Base-by-base conservation (phyloP, 2,888 invertebrate species). In the Eubasilissa splendida region DNA sequence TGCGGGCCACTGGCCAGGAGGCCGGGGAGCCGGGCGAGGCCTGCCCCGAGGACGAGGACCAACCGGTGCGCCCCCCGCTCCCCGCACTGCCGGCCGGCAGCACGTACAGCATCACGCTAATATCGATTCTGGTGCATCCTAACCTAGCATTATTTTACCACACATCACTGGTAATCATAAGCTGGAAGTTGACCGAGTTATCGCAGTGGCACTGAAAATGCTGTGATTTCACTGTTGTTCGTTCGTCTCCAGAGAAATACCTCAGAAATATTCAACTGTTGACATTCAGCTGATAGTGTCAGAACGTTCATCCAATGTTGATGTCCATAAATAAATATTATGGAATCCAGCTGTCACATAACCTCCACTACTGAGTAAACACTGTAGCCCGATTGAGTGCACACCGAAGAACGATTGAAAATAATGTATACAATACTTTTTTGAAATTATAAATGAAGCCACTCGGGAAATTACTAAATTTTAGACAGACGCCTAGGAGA, bases 1-100 rank as follows among this genome's bases (percentile, higher is more conserved):
- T 87, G 87, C 88, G 88, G 87, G 86, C 85, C 86, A 70, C 83
- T 11, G 76, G 81, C 82, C 76, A 81, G 83, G 86, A 86, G 87
- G 87, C 87, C 88, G 88, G 87, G 86, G 85, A 86, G 66, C 77
- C 50, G 53, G 86, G 82, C 80, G 85, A 85, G 84, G 84, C 85
- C 85, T 84, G 85, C 85, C 60, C 60, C 22, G 60, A 14, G 63
- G 63, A 68, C 81, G 77, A 78, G 75, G n/a, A 66, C 81, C 56
- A 76, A 56, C 79, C 60, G 75, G 66, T 77, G 65, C 75, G 63
- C 66, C 66, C 83, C 66, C 83, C 83, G 63, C 52, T 59, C 79
- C 70, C 80, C 54, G 83, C 65, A 76, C 59, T 71, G 66, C 78
- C 76, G 66, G 71, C 76, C 74, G 80, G 68, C 80, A 82, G 73